Base-by-base conservation (phyloP, 2,888 invertebrate species). In the Junonia oenone region DNA sequence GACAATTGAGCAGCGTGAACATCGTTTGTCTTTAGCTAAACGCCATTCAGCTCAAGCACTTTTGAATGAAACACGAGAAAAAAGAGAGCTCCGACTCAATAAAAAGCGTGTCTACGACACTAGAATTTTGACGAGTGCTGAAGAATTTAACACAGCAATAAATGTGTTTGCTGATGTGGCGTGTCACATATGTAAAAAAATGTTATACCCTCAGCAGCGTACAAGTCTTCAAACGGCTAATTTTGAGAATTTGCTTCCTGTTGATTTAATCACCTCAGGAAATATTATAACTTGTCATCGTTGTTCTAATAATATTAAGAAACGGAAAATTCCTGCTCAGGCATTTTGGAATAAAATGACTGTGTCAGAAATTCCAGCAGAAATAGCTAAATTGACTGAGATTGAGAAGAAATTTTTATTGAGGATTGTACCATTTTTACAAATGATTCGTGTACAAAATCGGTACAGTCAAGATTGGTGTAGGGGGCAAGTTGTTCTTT, bases 381-480 rank as follows among this genome's bases (percentile, higher is more conserved):
- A 51, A 38, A 22, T 57, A 45, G 51, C 37, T 13, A 31, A 33
- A 38, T 49, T 57, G 29, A 48, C 45, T 6, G 33, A 46, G 4
- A 22, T 55, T 37, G 55, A 52, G 26, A n/a, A 54, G 31, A 38
- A 35, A 15, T 40, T 58, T 54, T 50, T 64, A 26, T 35, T 46
- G 8, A 35, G 64, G 6, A 48, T 67, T 29, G 29, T 51, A 11
- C 63, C 63, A 11, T 68, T 69, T 63, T n/a, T 69, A 14, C 67
- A 68, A 54, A 68, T 69, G 27, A 52, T 68, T 33, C 62, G 62
- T 50, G 13, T 68, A 11, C 35, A 64, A 22, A 67, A 68, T 37
- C 56, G 67, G 8, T 69, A 67, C 35, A 62, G 64, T 37, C 65
- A 69, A 59, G 51, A 65, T 64, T 68, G 65, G 68, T 71, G 61